Evolutionary conservation across 2,888 invertebrate species (phyloP), one percentile per base, ranked within the genome.

Genomic region (Lasius fuliginosus): DNA sequence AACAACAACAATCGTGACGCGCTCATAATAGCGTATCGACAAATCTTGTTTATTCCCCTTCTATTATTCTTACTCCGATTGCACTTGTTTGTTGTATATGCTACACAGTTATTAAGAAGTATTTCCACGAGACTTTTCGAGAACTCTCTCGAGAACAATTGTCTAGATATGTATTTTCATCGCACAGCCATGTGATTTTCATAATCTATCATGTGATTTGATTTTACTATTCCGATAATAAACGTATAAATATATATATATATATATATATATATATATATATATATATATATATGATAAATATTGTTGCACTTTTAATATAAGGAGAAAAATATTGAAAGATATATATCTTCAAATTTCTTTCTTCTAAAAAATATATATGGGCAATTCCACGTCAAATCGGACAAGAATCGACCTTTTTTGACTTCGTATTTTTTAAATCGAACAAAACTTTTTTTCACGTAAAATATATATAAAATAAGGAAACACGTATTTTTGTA

Each of bases 1-100:
- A 53, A 27, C 27, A 62, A 56, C 64, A 56, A 67, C 81, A 23
- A 46, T 36, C 18, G 33, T 62, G 27, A 71, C 36, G 73, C 64
- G 36, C 64, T 79, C 53, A 53, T 36, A 73, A 53, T 46, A 73
- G 56, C 5, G 40, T 82, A 62, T 81, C 46, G 60, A 81, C 60
- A 71, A 81, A 60, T 71, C 71, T 53, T 81, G 79, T 81, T 81
- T 81, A 81, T 30, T 36, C 40, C 18, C n/a, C 60, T 46, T 18
- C 60, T 27, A 49, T 77, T 40, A 56, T 53, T 60, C 18, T 46
- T 60, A 33, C 30, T 8, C 5, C 33, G 49, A 42, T 46, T 27
- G 60, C 11, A 69, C 8, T 71, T 33, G 56, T 8, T 15, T 23
- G n/a, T 18, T 33, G 27, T 4, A n/a, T 15, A n/a, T 11, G 3